Conservation (phyloP, 2,888 invertebrate species). For the Nasonovia ribisnigri region DNA sequence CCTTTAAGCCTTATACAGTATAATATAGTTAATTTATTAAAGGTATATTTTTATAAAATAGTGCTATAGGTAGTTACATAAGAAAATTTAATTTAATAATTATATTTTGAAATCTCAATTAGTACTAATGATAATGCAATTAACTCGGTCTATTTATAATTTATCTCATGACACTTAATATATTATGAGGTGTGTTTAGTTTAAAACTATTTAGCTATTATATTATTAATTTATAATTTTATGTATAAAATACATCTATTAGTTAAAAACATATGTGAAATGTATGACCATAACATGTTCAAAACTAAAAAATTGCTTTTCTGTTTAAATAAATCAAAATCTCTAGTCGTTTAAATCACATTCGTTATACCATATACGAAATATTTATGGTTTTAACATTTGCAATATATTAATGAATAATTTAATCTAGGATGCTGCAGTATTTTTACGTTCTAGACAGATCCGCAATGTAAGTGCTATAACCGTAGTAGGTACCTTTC, state of each 20-base stretch:
- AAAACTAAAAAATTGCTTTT: neutral
- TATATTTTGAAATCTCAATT: neutral
- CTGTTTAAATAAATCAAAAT: neutral
- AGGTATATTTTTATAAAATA: neutral
- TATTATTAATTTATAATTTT: neutral
- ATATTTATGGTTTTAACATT: neutral
- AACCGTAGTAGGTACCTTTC: neutral
- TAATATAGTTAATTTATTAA: neutral
- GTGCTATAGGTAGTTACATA: neutral
- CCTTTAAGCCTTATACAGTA: neutral
- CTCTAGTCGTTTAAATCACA: neutral
- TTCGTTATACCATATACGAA: neutral
- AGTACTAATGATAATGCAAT: neutral
- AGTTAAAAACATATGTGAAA: neutral
- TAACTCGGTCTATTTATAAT: too few species aligned
- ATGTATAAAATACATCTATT: neutral
- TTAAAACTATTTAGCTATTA: neutral
- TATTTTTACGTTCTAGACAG: neutral
- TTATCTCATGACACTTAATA: neutral
- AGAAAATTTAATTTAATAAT: neutral
- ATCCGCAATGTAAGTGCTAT: neutral
- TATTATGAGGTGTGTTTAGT: neutral
- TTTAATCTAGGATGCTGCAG: neutral
- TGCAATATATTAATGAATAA: neutral
- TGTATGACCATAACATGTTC: neutral